Evolutionary conservation across 2,797 vertebrate genomes (phyloP).

Genomic region (Gorsachius magnificus): DNA sequence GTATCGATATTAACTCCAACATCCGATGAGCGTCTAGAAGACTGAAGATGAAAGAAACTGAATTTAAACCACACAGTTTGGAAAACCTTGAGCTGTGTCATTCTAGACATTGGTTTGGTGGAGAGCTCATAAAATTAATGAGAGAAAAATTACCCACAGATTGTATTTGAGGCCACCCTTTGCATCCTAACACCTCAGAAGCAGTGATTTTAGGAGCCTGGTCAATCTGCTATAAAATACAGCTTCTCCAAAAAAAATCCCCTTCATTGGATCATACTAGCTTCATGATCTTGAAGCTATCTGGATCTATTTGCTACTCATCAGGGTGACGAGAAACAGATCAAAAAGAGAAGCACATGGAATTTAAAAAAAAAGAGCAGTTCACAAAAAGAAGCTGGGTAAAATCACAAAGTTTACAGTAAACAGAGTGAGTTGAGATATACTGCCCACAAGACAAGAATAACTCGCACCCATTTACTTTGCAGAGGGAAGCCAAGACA

Average conservation of each 20-base stretch:
- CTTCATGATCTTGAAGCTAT: background rate
- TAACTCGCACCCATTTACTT: background rate
- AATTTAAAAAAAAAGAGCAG: background rate
- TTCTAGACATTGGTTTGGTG: background rate
- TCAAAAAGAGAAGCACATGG: background rate
- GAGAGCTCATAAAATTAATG: background rate
- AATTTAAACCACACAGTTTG: background rate
- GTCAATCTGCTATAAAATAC: background rate
- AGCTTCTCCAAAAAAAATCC: background rate
- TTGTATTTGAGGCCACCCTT: background rate
- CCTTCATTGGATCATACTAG: background rate
- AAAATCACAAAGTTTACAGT: background rate
- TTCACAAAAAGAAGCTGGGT: background rate
- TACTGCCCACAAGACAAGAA: background rate
- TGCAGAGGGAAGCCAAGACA: background rate
- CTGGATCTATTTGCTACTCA: background rate
- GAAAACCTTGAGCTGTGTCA: background rate
- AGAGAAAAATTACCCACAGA: background rate
- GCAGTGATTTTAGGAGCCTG: background rate
- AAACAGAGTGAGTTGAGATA: background rate
- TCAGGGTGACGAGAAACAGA: background rate
- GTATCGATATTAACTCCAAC: slow-evolving; percentile 68
- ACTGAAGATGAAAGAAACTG: slow-evolving; percentile 57
- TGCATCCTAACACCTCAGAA: background rate
- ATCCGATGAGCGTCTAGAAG: slow-evolving; percentile 63